Conservation (phyloP, 2,797 vertebrate genomes). For the Saguinus oedipus region DNA sequence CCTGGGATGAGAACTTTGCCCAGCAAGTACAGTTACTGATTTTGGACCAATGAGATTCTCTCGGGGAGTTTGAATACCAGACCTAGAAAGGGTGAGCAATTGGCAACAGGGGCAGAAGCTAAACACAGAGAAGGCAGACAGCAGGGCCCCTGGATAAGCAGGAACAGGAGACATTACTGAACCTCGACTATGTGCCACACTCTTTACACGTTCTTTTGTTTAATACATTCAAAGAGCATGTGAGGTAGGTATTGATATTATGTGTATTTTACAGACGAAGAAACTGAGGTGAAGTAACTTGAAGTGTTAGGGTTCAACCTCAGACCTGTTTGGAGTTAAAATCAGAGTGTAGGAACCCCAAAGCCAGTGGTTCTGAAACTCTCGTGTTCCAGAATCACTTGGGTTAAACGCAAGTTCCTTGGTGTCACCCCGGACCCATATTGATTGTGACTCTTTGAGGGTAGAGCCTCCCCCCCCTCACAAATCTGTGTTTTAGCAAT, state of each 20-base stretch:
- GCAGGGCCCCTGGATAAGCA: slow-evolving; percentile 39
- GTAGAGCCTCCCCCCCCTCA: neutral
- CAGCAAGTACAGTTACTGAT: slow-evolving; percentile 50
- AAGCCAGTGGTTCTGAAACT: neutral
- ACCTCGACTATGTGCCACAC: slow-evolving; percentile 29
- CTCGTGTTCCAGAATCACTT: slow-evolving; percentile 31
- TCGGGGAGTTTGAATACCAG: slow-evolving; percentile 50
- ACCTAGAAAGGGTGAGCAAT: slow-evolving; percentile 53
- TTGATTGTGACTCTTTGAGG: neutral
- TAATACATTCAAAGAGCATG: slow-evolving; percentile 57
- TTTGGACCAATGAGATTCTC: slow-evolving; percentile 48
- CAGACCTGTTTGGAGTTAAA: slow-evolving; percentile 21
- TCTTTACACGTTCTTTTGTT: slow-evolving; percentile 37
- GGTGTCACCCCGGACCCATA: neutral
- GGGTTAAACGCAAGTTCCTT: neutral
- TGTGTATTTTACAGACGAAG: slow-evolving; percentile 50
- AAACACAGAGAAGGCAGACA: slow-evolving; percentile 49
- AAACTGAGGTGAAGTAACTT: slow-evolving; percentile 1
- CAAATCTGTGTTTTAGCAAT: neutral
- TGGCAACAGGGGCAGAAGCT: slow-evolving; percentile 38
- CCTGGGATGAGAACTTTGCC: slow-evolving; percentile 9
- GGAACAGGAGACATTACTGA: slow-evolving; percentile 33
- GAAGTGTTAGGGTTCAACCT: slow-evolving; percentile 8
- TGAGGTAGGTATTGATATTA: slow-evolving; percentile 3
- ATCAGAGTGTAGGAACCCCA: neutral